phyloP scores from a whole-genome alignment of 2,888 invertebrate species.

The Pachymerium ferrugineum region DNA sequence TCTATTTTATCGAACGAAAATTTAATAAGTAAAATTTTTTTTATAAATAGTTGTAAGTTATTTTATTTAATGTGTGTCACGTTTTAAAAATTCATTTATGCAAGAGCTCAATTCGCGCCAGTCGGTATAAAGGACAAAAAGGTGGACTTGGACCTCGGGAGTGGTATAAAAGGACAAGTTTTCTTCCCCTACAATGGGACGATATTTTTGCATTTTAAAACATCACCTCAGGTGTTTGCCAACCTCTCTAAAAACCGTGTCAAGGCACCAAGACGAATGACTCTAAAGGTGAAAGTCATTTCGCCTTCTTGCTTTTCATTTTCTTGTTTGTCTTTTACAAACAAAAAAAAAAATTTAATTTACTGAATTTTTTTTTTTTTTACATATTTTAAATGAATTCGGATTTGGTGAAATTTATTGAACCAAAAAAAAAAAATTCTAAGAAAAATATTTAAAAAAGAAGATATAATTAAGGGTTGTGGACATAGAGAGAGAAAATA shows the following conservation, averaged over 20 bases:
- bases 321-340: not conserved
- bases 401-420: no score
- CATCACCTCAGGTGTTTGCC: not conserved
- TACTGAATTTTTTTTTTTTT: not conserved
- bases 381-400: no score
- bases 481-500: not conserved
- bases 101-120: conserved; percentile 6
- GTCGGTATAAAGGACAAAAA: conserved; percentile 2
- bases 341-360: not conserved
- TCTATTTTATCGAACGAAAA: not conserved
- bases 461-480: not conserved
- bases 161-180: not conserved
- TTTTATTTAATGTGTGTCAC: not conserved
- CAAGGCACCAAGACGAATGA: not conserved
- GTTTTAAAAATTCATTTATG: not conserved
- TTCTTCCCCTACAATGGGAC: not conserved
- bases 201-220: conserved; percentile 9
- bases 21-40: no score
- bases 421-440: no score
- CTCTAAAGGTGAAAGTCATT: not conserved
- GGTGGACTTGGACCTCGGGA: not conserved
- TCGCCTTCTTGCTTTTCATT: not conserved
- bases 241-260: not conserved
- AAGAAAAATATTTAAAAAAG: not conserved
- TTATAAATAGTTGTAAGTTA: no score